These are phyloP conservation scores for Drosophila equinoxialis DNA, from an alignment of 1,140 invertebrate genomes.

Conservation along the genomic window DNA sequence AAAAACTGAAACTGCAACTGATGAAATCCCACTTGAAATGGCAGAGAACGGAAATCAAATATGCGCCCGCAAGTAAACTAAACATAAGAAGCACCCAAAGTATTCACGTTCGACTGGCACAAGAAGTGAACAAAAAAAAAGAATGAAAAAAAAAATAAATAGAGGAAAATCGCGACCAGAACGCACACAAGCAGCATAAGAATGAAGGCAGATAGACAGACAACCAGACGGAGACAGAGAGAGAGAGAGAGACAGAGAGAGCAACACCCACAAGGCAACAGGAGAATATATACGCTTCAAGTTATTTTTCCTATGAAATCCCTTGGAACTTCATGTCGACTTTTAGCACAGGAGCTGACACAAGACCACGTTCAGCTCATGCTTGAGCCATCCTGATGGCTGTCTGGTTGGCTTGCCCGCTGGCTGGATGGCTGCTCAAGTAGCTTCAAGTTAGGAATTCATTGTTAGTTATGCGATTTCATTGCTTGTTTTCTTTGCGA, in stretches of 20 bases:
- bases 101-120: conserved; percentile 39
- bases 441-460: conserved; percentile 79
- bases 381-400: conserved; percentile 26
- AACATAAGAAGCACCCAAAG: conserved; percentile 45
- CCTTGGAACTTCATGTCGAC: conserved; percentile 59
- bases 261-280: conserved; percentile 21
- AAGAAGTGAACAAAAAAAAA: too few species aligned
- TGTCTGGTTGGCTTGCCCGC: conserved; percentile 17
- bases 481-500: conserved; percentile 81
- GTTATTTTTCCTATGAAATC: conserved; percentile 69
- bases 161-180: conserved; percentile 59
- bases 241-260: conserved; percentile 24
- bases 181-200: conserved; percentile 70
- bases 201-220: conserved; percentile 58
- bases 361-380: conserved; percentile 69
- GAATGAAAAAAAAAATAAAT: conserved; percentile 19
- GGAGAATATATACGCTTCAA: conserved; percentile 46
- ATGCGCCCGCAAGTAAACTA: conserved; percentile 58
- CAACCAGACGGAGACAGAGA: conserved; percentile 17
- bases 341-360: conserved; percentile 36
- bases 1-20: conserved; percentile 43
- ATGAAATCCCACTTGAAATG: conserved; percentile 39
- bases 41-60: conserved; percentile 65
- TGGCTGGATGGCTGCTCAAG: conserved; percentile 64
- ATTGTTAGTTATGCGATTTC: conserved; percentile 82